Conservation (phyloP, 2,888 invertebrate species). For the Rhogogaster chlorosoma region DNA sequence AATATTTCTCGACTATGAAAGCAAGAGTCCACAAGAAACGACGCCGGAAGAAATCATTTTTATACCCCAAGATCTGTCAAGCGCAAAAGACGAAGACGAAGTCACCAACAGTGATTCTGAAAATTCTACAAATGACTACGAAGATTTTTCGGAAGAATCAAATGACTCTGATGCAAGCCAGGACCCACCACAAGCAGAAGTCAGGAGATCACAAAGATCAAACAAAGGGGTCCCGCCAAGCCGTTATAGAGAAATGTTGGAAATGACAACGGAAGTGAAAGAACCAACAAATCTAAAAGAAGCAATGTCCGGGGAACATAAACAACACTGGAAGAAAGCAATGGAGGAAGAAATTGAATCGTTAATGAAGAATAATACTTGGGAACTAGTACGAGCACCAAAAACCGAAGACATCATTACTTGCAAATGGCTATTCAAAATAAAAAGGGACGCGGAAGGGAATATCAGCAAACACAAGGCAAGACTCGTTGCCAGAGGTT, state of each 20-base stretch:
- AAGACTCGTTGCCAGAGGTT: conserved; percentile 63
- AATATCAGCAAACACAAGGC: conserved; percentile 59
- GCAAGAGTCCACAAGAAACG: too few relatives aligned
- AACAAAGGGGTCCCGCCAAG: conserved; percentile 27
- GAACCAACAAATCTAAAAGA: conserved; percentile 53
- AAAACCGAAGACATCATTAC: conserved; percentile 53
- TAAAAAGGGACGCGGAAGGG: conserved; percentile 56
- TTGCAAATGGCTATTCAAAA: conserved; percentile 61
- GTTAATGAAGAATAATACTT: conserved; percentile 56
- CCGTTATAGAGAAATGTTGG: conserved; percentile 25
- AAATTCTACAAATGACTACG: not conserved
- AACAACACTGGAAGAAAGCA: conserved; percentile 54
- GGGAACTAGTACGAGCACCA: conserved; percentile 52
- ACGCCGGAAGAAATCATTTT: not conserved
- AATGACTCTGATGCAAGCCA: not conserved
- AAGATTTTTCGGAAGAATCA: not conserved
- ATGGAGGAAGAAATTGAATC: conserved; percentile 62
- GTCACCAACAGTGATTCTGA: not conserved
- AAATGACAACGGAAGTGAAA: conserved; percentile 49
- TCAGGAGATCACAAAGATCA: conserved; percentile 15
- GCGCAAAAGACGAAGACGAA: not conserved
- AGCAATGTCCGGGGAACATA: conserved; percentile 51
- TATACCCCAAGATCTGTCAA: not conserved
- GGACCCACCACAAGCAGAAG: not conserved
- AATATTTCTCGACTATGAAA: not conserved